Conservation (phyloP, 37 sponge, comb jelly and placozoan genomes). For the Halichondria panicea region DNA sequence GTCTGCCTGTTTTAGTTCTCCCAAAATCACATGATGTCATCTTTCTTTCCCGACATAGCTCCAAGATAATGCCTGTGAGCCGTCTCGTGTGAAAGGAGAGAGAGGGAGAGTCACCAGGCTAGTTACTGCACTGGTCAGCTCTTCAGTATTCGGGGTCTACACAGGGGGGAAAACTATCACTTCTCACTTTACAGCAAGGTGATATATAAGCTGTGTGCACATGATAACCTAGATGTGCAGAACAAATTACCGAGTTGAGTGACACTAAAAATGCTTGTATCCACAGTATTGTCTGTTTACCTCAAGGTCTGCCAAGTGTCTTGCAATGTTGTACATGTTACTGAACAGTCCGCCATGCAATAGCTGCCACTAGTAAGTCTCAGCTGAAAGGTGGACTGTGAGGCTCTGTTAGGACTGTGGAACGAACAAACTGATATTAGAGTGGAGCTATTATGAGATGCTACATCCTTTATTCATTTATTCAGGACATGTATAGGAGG, state of each 20-base stretch:
- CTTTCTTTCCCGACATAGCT: conserved; percentile 50
- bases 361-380: conserved; percentile 65
- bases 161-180: not conserved
- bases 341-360: conserved; percentile 73
- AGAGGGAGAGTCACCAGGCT: conserved; percentile 23
- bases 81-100: conserved; percentile 67
- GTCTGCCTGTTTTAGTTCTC: conserved; percentile 16
- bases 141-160: not conserved
- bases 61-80: conserved; percentile 29
- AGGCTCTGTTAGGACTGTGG: conserved; percentile 11
- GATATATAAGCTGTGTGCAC: not conserved
- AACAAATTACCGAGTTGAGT: not conserved
- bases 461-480: no score
- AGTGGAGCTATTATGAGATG: no score
- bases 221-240: not conserved
- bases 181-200: no score
- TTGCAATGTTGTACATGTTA: conserved; percentile 53
- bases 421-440: not conserved
- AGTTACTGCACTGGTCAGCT: not conserved
- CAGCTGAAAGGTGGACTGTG: not conserved
- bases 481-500: no score
- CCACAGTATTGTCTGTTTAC: not conserved
- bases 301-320: conserved; percentile 4
- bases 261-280: not conserved
- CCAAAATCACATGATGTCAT: conserved; percentile 75